phyloP scores from a whole-genome alignment of 2,113 vertebrate genomes.

The Gobius niger region DNA sequence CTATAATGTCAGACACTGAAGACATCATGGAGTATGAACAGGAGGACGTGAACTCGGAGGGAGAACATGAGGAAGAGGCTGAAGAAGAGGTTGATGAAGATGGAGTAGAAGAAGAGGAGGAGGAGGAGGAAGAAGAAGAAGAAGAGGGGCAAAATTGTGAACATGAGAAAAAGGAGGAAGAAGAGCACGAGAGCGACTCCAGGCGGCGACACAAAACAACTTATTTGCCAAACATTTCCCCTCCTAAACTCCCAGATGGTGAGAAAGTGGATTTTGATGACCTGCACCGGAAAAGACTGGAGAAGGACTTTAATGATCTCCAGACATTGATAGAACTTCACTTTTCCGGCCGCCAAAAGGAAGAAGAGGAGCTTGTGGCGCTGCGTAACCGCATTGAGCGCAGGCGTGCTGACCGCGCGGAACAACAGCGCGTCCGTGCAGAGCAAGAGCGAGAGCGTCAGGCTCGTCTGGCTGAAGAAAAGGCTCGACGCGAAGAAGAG shows the following conservation, averaged over 20 bases:
- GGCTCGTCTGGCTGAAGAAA: conserved; percentile 84
- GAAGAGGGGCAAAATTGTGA: conserved; percentile 13
- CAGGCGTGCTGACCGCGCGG: conserved; percentile 86
- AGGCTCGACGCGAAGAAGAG: conserved; percentile 88
- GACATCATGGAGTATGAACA: conserved; percentile 61
- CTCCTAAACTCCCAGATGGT: conserved; percentile 93
- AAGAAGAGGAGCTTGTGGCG: conserved; percentile 90
- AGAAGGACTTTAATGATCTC: conserved; percentile 93
- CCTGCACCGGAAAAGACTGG: conserved; percentile 92
- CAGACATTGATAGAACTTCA: conserved; percentile 91
- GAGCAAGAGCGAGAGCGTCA: conserved; percentile 91
- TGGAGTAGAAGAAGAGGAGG: conserved; percentile 28
- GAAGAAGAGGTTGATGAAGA: conserved; percentile 33
- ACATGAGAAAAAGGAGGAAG: conserved; percentile 40
- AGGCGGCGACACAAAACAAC: conserved; percentile 82
- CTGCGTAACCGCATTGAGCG: conserved; percentile 90
- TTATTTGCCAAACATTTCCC: conserved; percentile 87
- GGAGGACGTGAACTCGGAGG: conserved; percentile 12
- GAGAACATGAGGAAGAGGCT: neutral
- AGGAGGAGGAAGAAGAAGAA: conserved; percentile 28
- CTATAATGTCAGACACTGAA: conserved; percentile 75
- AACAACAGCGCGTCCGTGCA: conserved; percentile 87
- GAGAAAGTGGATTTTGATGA: conserved; percentile 97
- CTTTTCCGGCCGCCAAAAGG: conserved; percentile 92
- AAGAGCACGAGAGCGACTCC: conserved; percentile 54